phyloP scores from a whole-genome alignment of 2,797 vertebrate species.

The Trichosurus vulpecula region DNA sequence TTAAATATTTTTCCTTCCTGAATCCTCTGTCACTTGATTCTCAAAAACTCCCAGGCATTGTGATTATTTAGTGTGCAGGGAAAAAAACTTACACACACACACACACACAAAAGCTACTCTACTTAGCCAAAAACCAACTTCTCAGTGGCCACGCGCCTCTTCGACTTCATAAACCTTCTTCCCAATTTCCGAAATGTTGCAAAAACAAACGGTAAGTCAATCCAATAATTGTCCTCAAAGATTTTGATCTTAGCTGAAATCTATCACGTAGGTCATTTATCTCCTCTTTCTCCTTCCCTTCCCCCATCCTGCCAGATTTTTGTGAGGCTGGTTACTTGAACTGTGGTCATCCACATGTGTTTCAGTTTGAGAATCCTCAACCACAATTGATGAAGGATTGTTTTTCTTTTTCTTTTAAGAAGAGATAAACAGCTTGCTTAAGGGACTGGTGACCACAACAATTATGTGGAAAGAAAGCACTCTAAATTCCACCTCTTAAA shows the following conservation, averaged over 20 bases:
- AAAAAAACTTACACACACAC: not conserved
- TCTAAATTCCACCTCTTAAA: conserved; percentile 51
- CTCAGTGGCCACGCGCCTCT: not conserved
- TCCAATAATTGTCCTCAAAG: conserved; percentile 73
- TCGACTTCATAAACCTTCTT: not conserved
- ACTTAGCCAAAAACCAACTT: conserved; percentile 35
- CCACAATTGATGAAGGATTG: conserved; percentile 65
- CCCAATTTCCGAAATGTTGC: conserved; percentile 65
- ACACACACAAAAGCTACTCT: not conserved
- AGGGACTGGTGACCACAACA: conserved; percentile 7
- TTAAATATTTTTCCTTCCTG: not conserved
- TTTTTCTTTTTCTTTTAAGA: conserved; percentile 69
- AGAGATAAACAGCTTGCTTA: conserved; percentile 58
- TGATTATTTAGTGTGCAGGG: not conserved
- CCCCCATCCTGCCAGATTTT: conserved; percentile 13
- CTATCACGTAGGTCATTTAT: conserved; percentile 71
- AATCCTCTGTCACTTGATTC: conserved; percentile 34
- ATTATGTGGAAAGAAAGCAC: conserved; percentile 37
- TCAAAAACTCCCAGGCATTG: not conserved
- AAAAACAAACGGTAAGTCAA: conserved; percentile 75
- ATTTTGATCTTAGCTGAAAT: conserved; percentile 75
- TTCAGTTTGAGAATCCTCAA: conserved; percentile 69
- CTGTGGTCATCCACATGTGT: conserved; percentile 65
- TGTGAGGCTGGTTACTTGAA: conserved; percentile 29
- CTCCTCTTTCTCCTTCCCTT: conserved; percentile 46